Percentiles rank a stretch among this genome's conserved stretches.
phyloP scores from a whole-genome alignment of 1,140 invertebrate genomes.

The Trachelipus rathkii region DNA sequence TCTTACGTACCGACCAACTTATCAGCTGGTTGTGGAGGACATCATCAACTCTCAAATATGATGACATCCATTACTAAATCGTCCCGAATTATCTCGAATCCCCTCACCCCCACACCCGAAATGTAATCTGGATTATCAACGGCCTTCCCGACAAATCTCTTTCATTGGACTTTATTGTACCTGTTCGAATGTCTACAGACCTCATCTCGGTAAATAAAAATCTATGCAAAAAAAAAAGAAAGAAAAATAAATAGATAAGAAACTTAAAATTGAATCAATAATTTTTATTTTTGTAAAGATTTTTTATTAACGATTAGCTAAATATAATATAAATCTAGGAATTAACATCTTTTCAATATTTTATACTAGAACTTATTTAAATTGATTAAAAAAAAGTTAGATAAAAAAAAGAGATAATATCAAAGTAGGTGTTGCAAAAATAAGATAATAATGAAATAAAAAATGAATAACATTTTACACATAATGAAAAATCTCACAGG shows the following conservation, averaged over 20 bases:
- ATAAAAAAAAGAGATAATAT: background rate
- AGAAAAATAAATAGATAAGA: too few species aligned
- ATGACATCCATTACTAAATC: slow-evolving; percentile 41
- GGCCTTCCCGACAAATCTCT: slow-evolving; percentile 64
- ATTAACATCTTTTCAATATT: background rate
- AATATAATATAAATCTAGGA: too few species aligned
- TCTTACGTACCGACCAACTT: too few species aligned
- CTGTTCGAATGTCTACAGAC: slow-evolving; percentile 66
- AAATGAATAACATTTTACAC: background rate
- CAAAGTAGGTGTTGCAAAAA: background rate
- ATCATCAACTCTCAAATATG: too few species aligned
- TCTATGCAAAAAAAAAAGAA: too few species aligned
- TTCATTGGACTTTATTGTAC: slow-evolving; percentile 62
- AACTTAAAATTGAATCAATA: too few species aligned
- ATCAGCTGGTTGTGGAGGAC: too few species aligned
- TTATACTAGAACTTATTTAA: too few species aligned
- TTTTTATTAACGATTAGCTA: too few species aligned
- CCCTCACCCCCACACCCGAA: slow-evolving; percentile 69
- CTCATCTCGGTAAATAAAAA: too few species aligned
- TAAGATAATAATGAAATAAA: background rate
- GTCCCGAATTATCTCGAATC: slow-evolving; percentile 72
- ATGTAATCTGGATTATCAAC: slow-evolving; percentile 70
- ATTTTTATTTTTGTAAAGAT: too few species aligned
- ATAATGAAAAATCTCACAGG: background rate
- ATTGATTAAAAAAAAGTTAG: too few species aligned